Percentiles rank a stretch among this genome's conserved stretches.
Evolutionary conservation across 2,797 vertebrate species (phyloP).

Genomic region (Spea hammondii): DNA sequence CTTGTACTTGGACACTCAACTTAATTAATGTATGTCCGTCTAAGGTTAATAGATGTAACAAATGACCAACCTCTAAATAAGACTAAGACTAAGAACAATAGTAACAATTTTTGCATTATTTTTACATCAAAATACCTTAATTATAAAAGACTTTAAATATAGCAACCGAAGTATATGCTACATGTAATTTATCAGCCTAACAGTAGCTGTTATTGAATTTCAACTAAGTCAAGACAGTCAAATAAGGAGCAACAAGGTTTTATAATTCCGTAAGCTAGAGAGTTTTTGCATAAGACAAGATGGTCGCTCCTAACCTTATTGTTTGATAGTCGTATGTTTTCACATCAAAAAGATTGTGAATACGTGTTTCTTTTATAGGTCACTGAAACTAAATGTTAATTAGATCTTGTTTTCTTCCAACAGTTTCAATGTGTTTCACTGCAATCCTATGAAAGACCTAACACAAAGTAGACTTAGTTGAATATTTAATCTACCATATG

Average conservation of each 20-base stretch:
- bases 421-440: background rate
- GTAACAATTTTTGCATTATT: no score
- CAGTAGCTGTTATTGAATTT: no score
- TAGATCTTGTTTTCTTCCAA: background rate
- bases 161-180: no score
- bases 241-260: no score
- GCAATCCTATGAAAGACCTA: background rate
- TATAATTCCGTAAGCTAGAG: no score
- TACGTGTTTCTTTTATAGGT: background rate
- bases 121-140: no score
- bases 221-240: no score
- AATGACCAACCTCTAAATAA: background rate
- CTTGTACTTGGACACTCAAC: conserved; percentile 33
- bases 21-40: conserved; percentile 30
- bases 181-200: no score
- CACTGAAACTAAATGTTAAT: background rate
- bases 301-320: background rate
- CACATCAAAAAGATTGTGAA: background rate
- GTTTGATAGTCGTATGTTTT: background rate
- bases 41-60: conserved; percentile 18
- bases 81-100: no score
- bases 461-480: conserved; percentile 4
- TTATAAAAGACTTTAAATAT: no score
- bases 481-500: conserved; percentile 16
- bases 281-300: no score